Evolutionary conservation across 2,888 invertebrate genomes (phyloP).

Genomic region (Chromoteleia sp.): DNA sequence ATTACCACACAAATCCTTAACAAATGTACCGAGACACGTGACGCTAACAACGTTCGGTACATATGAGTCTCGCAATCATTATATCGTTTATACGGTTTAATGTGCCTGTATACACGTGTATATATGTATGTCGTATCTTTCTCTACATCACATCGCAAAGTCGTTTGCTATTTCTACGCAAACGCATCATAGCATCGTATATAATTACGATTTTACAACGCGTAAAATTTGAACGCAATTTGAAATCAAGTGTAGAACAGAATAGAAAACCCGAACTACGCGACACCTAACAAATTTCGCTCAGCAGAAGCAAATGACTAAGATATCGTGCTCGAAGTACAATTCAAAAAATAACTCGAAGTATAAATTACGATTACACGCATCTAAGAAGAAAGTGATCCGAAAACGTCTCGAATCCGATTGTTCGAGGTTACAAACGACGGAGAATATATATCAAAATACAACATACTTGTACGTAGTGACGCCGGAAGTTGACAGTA

Average conservation of each 20-base stretch:
- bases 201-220: not conserved
- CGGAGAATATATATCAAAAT: constrained; percentile 33
- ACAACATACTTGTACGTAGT: constrained; percentile 41
- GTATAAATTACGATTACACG: constrained; percentile 39
- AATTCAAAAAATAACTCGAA: constrained; percentile 13
- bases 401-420: constrained; percentile 45
- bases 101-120: not conserved
- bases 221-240: too few relatives aligned
- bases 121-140: not conserved
- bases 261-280: too few relatives aligned
- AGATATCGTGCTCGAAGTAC: constrained; percentile 1
- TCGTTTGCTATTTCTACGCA: not conserved
- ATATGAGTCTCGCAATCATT: constrained; percentile 29
- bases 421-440: constrained; percentile 33
- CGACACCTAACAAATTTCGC: too few relatives aligned
- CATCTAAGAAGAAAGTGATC: constrained; percentile 10
- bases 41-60: constrained; percentile 12
- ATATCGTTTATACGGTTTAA: constrained; percentile 27
- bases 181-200: not conserved
- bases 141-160: not conserved
- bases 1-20: constrained; percentile 6
- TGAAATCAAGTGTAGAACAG: too few relatives aligned
- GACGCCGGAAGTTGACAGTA: constrained; percentile 57
- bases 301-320: too few relatives aligned
- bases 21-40: constrained; percentile 8